These are phyloP conservation scores for Arrhamphus sclerolepis DNA, from an alignment of 2,797 vertebrate genomes.

Conservation along the genomic window DNA sequence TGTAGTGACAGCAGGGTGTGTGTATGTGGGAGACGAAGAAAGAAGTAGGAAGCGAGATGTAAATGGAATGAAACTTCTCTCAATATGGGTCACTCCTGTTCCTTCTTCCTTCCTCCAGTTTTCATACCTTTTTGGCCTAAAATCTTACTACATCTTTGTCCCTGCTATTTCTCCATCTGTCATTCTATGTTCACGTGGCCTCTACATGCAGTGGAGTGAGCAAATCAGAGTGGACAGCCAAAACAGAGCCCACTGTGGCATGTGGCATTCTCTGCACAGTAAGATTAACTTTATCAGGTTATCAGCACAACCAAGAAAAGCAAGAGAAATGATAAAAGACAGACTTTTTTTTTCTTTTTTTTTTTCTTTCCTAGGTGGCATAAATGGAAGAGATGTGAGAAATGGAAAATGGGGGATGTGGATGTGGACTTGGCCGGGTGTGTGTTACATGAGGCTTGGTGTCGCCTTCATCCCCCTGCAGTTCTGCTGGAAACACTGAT, in stretches of 20 bases:
- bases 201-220: constrained; percentile 48
- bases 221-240: constrained; percentile 51
- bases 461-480: constrained; percentile 38
- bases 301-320: neutral
- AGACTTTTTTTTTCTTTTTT: too few species aligned
- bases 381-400: constrained; percentile 5
- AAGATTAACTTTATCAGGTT: neutral
- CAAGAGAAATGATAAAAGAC: neutral
- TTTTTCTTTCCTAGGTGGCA: neutral
- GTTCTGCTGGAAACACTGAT: constrained; percentile 58
- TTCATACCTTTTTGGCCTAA: constrained; percentile 28
- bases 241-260: constrained; percentile 27
- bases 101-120: constrained; percentile 9
- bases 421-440: constrained; percentile 40
- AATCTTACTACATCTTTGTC: constrained; percentile 33
- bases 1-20: constrained; percentile 15
- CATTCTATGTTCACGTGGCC: constrained; percentile 38
- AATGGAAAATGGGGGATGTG: constrained; percentile 1
- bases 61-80: constrained; percentile 10
- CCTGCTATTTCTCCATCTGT: constrained; percentile 71
- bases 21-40: neutral
- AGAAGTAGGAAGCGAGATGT: neutral
- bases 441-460: constrained; percentile 28
- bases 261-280: constrained; percentile 4
- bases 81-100: constrained; percentile 11